A percentile compares a stretch with the other conserved stretches of the same genome.
Evolutionary conservation across 2,113 vertebrate species (phyloP).

Genomic region (Coturnix japonica): DNA sequence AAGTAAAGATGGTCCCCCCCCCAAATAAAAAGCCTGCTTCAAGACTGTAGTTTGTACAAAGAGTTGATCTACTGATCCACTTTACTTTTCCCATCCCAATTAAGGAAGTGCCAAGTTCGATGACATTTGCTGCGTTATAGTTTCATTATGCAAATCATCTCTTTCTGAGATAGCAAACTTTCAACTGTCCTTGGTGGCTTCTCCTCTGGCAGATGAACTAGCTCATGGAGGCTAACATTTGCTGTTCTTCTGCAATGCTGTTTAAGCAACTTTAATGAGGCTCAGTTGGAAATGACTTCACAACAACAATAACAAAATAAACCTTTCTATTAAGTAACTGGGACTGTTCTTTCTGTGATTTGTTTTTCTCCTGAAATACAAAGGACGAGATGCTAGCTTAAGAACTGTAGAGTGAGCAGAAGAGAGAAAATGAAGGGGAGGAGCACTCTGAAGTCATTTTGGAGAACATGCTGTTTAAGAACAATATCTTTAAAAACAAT

Average conservation of each 20-base stretch:
- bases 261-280: background rate
- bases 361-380: background rate
- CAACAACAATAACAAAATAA: background rate
- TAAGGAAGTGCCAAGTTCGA: background rate
- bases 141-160: background rate
- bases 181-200: background rate
- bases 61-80: background rate
- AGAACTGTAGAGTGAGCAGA: background rate
- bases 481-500: background rate
- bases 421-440: background rate
- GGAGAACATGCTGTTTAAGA: background rate
- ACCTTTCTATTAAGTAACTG: background rate
- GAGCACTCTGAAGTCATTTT: background rate
- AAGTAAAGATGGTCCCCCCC: background rate
- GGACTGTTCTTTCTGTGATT: background rate
- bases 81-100: background rate
- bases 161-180: background rate
- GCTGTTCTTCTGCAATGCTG: slow-evolving; percentile 6
- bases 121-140: background rate
- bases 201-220: background rate
- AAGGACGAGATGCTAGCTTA: background rate
- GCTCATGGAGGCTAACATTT: background rate
- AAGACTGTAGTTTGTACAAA: background rate
- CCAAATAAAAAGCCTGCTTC: background rate
- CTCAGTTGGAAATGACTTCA: background rate